Evolutionary conservation across 1,140 invertebrate genomes (phyloP), one percentile per base, ranked within the genome.

Genomic region (Tenebrio molitor): DNA sequence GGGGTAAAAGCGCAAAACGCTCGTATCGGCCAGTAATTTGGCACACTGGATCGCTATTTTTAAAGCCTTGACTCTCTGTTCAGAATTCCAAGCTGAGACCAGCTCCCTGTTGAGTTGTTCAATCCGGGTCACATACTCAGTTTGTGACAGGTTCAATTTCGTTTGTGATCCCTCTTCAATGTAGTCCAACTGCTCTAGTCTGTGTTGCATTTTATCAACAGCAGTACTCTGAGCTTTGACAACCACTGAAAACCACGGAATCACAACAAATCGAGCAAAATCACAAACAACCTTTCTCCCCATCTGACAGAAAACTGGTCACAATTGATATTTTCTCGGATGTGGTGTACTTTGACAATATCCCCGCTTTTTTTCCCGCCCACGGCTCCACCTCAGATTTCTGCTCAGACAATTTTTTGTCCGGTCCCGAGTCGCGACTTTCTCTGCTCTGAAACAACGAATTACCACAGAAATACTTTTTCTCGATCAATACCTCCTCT

Each of bases 41-140:
- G 96, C 93, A 86, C 95, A 97, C 88, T 98, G 95, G 76, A 98
- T 98, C 2, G 92, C 93, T 82, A 99, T 98, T 88, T 98, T 98
- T 1, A 99, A 88, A 4, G 97, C 93, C 87, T 96, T 97, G 0
- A 99, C 97, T 78, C 96, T 87, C 81, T 97, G 95, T 85, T 99
- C 96, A 25, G 91, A 88, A 77, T 96, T 90, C 97, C 97, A 99
- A 0, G 96, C 95, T 81, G 89, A 87, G 19, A 94, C 90, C 10
- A 99, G 86, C 83, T 97, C 95, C 79, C 92, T 91, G 84, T 96
- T 96, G 1, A 98, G 86, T 83, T 96, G 91, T 77, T 96, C 93
- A 69, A 99, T 95, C 76, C 92, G 88, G 17, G 88, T 88, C 0
- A 94, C 90, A 86, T 97, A 98, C 81, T 99, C 96, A 80, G 96